phyloP scores from a whole-genome alignment of 92 coral and sea anemone species.

The Zoanthus sansibaricus region DNA sequence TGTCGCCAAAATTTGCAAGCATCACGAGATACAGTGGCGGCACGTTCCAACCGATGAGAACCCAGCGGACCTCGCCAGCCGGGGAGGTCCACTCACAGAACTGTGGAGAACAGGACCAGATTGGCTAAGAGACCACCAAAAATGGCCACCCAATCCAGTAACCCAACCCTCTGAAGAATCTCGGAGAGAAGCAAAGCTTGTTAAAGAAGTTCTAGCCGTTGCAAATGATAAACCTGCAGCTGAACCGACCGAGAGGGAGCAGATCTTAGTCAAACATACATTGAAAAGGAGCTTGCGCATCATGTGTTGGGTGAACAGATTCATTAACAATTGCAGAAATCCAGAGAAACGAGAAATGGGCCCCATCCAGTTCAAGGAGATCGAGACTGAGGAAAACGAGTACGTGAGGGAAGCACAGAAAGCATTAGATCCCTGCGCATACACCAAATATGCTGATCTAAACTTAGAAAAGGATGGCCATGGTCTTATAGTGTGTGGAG shows the following conservation, averaged over 20 bases:
- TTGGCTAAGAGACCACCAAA: too few species aligned
- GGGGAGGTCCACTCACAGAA: background rate
- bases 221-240: too few species aligned
- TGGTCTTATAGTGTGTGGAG: slow-evolving; percentile 24
- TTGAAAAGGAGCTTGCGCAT: background rate
- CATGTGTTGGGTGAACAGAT: background rate
- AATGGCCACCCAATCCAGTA: too few species aligned
- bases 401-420: slow-evolving; percentile 17
- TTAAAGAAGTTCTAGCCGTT: too few species aligned
- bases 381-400: slow-evolving; percentile 5
- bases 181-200: too few species aligned
- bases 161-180: too few species aligned
- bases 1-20: background rate
- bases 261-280: background rate
- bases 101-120: too few species aligned
- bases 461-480: background rate
- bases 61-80: background rate
- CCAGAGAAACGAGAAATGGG: background rate
- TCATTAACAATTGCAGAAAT: background rate
- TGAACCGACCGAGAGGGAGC: too few species aligned
- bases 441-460: background rate
- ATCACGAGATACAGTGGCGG: background rate
- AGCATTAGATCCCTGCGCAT: slow-evolving; percentile 2
- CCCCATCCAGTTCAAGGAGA: slow-evolving; percentile 17
- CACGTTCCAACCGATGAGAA: slow-evolving; percentile 27